A percentile compares a stretch with the other conserved stretches of the same genome.
Evolutionary conservation across 1,140 invertebrate genomes (phyloP).

Genomic region (Oreohelix idahoensis): DNA sequence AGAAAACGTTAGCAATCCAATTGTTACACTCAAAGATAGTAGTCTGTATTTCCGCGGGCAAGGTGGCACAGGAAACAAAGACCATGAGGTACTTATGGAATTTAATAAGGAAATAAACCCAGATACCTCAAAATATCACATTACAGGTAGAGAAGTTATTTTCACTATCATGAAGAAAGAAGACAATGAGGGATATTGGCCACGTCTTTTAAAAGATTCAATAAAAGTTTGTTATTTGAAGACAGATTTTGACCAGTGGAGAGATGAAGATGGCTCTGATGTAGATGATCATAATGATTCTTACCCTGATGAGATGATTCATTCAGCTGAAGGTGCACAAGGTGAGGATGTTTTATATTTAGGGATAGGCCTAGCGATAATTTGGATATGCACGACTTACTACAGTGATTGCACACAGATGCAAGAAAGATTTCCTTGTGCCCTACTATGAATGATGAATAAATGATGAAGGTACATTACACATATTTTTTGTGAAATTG

Average conservation of each 20-base stretch:
- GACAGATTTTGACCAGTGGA: conserved; percentile 35
- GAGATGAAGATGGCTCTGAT: conserved; percentile 37
- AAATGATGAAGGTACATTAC: too few species aligned
- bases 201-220: conserved; percentile 26
- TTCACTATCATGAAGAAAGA: conserved; percentile 37
- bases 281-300: conserved; percentile 31
- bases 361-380: too few species aligned
- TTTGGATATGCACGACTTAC: too few species aligned
- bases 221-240: conserved; percentile 26
- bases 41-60: conserved; percentile 34
- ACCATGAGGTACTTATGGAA: conserved; percentile 35
- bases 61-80: conserved; percentile 17
- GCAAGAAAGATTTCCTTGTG: too few species aligned
- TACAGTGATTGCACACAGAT: too few species aligned
- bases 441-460: too few species aligned
- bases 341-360: too few species aligned
- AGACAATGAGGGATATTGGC: conserved; percentile 5
- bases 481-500: too few species aligned
- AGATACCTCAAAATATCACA: too few species aligned
- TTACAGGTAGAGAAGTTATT: conserved; percentile 18
- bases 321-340: too few species aligned
- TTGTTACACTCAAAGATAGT: conserved; percentile 17
- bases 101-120: conserved; percentile 38
- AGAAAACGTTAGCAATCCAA: conserved; percentile 20
- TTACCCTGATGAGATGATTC: conserved; percentile 28